phyloP scores from a whole-genome alignment of 2,113 vertebrate species.

The Varanus komodoensis region DNA sequence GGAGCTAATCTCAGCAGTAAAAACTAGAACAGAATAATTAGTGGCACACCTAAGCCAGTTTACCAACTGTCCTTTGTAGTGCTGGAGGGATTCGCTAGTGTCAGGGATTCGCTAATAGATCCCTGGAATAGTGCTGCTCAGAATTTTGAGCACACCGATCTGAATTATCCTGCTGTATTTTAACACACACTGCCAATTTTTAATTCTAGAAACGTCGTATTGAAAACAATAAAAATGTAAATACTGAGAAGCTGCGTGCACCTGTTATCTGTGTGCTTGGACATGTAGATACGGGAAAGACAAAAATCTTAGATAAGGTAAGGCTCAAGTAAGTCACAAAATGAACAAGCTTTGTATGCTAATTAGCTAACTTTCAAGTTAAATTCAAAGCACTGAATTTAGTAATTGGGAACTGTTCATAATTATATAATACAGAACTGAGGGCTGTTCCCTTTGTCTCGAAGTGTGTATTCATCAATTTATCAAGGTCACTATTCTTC shows the following conservation, averaged over 20 bases:
- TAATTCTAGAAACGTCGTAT: conserved; percentile 87
- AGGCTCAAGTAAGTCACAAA: conserved; percentile 20
- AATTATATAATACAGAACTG: neutral
- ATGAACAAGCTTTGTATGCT: neutral
- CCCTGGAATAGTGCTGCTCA: neutral
- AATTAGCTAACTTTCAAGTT: neutral
- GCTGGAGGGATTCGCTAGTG: neutral
- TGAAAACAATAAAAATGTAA: conserved; percentile 90
- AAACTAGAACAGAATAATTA: too few species aligned
- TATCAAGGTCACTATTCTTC: conserved; percentile 9
- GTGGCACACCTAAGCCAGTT: neutral
- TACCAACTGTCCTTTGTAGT: neutral
- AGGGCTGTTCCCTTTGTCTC: neutral
- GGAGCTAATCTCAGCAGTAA: neutral
- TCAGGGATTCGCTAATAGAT: neutral
- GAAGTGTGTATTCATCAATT: neutral
- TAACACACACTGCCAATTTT: conserved; percentile 8
- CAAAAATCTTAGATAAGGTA: conserved; percentile 99
- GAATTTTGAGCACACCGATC: neutral
- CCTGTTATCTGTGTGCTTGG: conserved; percentile 97
- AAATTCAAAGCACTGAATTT: neutral
- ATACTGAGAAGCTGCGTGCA: conserved; percentile 85
- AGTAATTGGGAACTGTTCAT: neutral
- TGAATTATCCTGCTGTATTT: neutral
- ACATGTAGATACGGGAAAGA: conserved; percentile 98